Base-by-base conservation (phyloP, 2,113 vertebrate genomes). In the Neolamprologus modestus region DNA sequence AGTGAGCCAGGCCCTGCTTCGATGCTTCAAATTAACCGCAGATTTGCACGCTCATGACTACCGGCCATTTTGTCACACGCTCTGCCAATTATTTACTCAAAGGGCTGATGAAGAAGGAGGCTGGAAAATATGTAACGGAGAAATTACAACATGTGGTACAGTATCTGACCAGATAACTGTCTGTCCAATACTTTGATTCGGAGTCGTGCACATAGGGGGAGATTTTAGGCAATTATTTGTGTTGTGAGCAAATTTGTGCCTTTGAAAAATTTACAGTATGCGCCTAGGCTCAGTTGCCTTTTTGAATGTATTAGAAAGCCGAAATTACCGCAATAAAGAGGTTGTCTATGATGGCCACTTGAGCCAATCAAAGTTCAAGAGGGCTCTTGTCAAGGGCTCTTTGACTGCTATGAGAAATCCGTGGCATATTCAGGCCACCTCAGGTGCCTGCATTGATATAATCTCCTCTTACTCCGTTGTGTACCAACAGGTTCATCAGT, bases 11-110 rank as follows among this genome's bases (percentile, higher is more conserved):
- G 68, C 79, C 37, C 87, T 16, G 85, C 88, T 85, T 87, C 85
- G 14, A 92, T 89, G 90, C 91, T 88, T 89, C 84, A 91, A 94
- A 95, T 94, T 81, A 94, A 93, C 83, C 71, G 73, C 90, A 82
- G 28, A 86, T 93, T 89, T 91, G 89, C 73, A 21, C 42, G 55
- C 73, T 93, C 90, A 86, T 78, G 92, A 83, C 85, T 85, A 83
- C 11, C 55, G 31, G 92, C 87, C 91, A 92, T 91, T 94, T 95
- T 91, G 85, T 89, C 86, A 57, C 88, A 87, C 33, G 37, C 47
- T 50, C 82, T 94, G 88, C 89, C 92, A 92, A 90, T 81, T 91
- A 91, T 93, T 92, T 82, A 83, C 81, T 91, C 87, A 68, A 85
- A 91, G 83, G 88, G 42, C 45, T 87, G 55, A 87, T 42, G 84